Conservation (phyloP, 2,888 invertebrate species). For the Diplolepis rosae region DNA sequence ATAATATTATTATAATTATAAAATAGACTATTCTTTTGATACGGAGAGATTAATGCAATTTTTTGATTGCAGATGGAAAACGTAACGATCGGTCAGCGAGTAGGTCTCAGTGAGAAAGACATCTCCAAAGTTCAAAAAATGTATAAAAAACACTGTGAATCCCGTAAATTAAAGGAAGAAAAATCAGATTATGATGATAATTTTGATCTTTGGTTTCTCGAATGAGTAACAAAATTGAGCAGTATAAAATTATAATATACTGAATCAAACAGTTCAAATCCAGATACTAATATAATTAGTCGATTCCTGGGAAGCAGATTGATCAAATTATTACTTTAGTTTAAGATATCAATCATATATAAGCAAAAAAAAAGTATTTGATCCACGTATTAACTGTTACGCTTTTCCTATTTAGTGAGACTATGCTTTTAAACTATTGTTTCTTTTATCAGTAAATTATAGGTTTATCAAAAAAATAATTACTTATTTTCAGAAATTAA, state of each 20-base stretch:
- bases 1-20: no score
- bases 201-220: constrained; percentile 48
- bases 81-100: constrained; percentile 77
- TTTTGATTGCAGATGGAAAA: constrained; percentile 70
- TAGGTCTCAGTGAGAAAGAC: constrained; percentile 77
- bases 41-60: constrained; percentile 22
- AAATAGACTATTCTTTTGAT: no score
- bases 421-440: no score
- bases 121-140: constrained; percentile 77
- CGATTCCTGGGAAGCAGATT: not conserved
- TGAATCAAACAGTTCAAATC: not conserved
- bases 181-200: not conserved
- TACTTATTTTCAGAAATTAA: no score
- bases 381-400: no score
- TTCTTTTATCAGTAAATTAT: no score
- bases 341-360: not conserved
- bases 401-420: no score
- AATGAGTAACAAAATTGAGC: constrained; percentile 4
- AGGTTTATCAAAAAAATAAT: no score
- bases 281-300: not conserved
- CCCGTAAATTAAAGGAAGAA: constrained; percentile 43
- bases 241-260: not conserved
- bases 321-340: not conserved
- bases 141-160: constrained; percentile 74
- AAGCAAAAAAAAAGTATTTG: no score